Evolutionary conservation across 2,888 invertebrate genomes (phyloP).

Genomic region (Polia nebulosa): DNA sequence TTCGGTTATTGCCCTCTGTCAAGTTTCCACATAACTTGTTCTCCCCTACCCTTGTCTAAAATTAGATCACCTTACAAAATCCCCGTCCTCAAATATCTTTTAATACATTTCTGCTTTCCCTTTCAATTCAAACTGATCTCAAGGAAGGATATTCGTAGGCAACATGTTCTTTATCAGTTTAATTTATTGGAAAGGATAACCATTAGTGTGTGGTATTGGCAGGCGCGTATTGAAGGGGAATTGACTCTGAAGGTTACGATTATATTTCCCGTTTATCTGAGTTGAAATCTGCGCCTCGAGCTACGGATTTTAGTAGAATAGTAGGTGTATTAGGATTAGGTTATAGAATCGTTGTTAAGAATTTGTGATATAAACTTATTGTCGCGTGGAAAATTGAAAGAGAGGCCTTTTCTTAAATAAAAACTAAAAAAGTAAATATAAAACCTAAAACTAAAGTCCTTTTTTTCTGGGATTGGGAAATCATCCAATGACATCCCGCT

Average conservation of each 20-base stretch:
- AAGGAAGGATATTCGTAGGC: slow-evolving; percentile 61
- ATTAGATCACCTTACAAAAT: neutral
- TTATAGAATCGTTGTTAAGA: neutral
- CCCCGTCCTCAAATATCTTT: slow-evolving; percentile 1
- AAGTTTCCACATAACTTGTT: no score
- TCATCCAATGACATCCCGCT: no score
- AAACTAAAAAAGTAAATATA: no score
- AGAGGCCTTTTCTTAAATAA: no score
- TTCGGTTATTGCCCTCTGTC: no score
- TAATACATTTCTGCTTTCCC: slow-evolving; percentile 6
- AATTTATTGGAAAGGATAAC: slow-evolving; percentile 75
- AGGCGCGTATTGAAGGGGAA: slow-evolving; percentile 39
- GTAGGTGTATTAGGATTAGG: neutral
- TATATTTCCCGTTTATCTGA: slow-evolving; percentile 13
- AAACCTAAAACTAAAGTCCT: no score
- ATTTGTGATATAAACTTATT: neutral
- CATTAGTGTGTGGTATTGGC: slow-evolving; percentile 69
- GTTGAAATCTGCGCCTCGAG: slow-evolving; percentile 1
- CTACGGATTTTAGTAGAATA: neutral
- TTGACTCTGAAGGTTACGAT: slow-evolving; percentile 53
- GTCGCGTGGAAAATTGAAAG: neutral
- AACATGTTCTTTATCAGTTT: slow-evolving; percentile 73
- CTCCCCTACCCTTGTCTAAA: neutral
- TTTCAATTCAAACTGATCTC: slow-evolving; percentile 24
- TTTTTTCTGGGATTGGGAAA: no score